Evolutionary conservation across 2,113 vertebrate species (phyloP).

Genomic region (Prunella himalayana): DNA sequence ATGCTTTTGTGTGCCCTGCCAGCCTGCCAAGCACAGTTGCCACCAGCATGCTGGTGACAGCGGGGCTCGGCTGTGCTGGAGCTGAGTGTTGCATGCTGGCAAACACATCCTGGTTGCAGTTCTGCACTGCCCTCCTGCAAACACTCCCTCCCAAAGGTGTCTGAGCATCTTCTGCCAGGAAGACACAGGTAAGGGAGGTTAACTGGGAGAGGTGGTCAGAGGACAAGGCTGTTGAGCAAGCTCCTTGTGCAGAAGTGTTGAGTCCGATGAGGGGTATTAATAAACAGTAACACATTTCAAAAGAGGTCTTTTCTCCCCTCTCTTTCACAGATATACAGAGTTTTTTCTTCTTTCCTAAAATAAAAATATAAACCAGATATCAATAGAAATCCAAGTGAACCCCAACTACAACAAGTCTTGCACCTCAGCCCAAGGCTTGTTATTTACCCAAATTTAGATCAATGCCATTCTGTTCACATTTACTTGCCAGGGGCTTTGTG

Average conservation of each 20-base stretch:
- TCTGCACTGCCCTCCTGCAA: not conserved
- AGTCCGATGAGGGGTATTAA: not conserved
- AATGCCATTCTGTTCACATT: not conserved
- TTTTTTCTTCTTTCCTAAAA: not conserved
- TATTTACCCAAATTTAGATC: constrained; percentile 15
- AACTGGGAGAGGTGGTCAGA: not conserved
- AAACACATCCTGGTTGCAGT: not conserved
- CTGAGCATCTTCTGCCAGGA: not conserved
- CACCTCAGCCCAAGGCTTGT: not conserved
- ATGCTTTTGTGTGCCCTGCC: not conserved
- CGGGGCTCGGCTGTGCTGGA: not conserved
- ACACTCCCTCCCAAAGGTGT: not conserved
- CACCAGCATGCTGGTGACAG: not conserved
- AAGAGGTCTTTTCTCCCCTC: not conserved
- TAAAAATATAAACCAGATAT: not conserved
- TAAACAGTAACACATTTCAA: not conserved
- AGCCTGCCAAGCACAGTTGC: not conserved
- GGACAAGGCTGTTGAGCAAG: not conserved
- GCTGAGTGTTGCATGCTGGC: not conserved
- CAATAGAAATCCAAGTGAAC: not conserved
- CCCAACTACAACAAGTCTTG: not conserved
- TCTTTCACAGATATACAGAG: not conserved
- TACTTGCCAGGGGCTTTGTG: not conserved
- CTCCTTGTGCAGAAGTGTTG: not conserved
- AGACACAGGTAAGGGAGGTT: not conserved